Evolutionary conservation across 2,113 vertebrate species (phyloP).

Genomic region (Circaetus cinerascens): DNA sequence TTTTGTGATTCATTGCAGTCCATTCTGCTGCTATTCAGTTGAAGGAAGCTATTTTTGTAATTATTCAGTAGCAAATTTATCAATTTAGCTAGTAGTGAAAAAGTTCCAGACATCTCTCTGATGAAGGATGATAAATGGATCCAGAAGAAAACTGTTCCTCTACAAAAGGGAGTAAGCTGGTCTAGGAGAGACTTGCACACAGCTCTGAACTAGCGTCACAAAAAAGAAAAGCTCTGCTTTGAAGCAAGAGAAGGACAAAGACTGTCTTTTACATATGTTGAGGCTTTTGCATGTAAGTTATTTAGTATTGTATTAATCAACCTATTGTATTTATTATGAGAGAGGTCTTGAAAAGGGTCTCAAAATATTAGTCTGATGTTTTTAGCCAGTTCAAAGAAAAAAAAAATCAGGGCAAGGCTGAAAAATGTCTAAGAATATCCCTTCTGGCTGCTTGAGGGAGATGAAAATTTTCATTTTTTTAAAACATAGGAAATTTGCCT

Average conservation of each 20-base stretch:
- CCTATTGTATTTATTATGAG: not conserved
- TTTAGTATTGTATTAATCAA: not conserved
- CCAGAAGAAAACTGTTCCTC: not conserved
- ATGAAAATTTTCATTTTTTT: not conserved
- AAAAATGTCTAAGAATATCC: not conserved
- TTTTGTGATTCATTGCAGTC: not conserved
- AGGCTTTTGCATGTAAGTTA: not conserved
- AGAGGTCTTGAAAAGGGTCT: not conserved
- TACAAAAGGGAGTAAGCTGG: not conserved
- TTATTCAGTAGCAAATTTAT: not conserved
- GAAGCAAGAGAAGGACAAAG: not conserved
- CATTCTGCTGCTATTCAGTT: slow-evolving; percentile 6
- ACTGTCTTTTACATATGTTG: not conserved
- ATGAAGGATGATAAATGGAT: not conserved
- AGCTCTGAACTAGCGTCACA: fast-evolving
- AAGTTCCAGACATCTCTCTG: not conserved
- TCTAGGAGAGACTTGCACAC: not conserved
- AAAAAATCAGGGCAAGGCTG: not conserved
- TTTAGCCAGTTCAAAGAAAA: not conserved
- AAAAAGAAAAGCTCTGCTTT: not conserved
- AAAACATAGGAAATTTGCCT: not conserved
- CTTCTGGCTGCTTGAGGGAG: not conserved
- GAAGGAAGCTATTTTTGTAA: slow-evolving; percentile 15
- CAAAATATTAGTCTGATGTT: not conserved
- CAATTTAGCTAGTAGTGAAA: not conserved